Conservation (phyloP, 2,888 invertebrate genomes). For the Diarsia brunnea region DNA sequence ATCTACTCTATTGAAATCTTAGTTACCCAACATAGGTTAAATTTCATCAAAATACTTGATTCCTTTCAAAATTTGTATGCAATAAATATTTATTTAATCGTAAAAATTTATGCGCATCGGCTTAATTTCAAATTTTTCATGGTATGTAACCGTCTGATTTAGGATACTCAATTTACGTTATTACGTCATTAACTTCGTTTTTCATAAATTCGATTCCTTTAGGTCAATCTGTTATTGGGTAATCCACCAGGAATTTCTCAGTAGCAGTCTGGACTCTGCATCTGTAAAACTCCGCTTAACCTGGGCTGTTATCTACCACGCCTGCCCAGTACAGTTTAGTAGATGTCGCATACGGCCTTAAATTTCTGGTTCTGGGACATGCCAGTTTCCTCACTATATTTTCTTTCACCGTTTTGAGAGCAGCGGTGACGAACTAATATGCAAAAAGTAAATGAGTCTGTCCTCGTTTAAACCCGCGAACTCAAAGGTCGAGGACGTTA, state of each 20-base stretch:
- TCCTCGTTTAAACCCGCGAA: background rate
- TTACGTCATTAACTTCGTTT: background rate
- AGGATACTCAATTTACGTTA: background rate
- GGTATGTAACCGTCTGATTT: background rate
- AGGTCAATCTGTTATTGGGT: background rate
- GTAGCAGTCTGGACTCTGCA: background rate
- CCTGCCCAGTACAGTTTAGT: background rate
- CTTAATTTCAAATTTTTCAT: conserved; percentile 35
- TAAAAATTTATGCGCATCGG: conserved; percentile 31
- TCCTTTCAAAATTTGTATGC: conserved; percentile 48
- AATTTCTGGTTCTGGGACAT: background rate
- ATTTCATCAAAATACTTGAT: conserved; percentile 51
- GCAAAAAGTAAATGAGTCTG: background rate
- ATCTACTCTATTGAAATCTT: conserved; percentile 48
- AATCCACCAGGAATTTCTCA: background rate
- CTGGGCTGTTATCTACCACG: background rate
- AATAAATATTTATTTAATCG: conserved; percentile 46
- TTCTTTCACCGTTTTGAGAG: background rate
- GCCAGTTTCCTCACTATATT: background rate
- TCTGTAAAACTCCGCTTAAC: background rate
- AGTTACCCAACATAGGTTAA: conserved; percentile 57
- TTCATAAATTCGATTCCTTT: background rate
- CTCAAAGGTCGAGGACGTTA: background rate
- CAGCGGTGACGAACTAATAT: background rate
- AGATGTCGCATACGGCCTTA: background rate